Evolutionary conservation across 1,140 invertebrate genomes (phyloP).

Genomic region (Ostrea edulis): DNA sequence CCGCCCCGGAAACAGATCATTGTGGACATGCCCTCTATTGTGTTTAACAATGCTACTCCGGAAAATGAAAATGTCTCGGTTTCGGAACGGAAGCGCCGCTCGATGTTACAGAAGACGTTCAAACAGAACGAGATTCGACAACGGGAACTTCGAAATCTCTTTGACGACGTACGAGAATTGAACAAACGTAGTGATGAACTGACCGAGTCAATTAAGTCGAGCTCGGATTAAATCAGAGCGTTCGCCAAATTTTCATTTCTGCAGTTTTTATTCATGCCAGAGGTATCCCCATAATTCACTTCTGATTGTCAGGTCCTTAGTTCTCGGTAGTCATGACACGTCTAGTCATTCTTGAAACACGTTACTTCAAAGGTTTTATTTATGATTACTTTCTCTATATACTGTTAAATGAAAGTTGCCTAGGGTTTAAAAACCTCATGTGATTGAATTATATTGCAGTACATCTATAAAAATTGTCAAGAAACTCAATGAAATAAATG

Average conservation of each 20-base stretch:
- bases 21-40: conserved; percentile 72
- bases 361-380: not conserved
- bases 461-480: too few species aligned
- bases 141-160: conserved; percentile 68
- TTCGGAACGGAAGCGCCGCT: conserved; percentile 8
- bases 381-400: not conserved
- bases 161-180: conserved; percentile 74
- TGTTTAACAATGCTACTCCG: conserved; percentile 68
- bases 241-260: not conserved
- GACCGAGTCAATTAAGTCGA: conserved; percentile 39
- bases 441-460: too few species aligned
- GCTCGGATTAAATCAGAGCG: not conserved
- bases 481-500: too few species aligned
- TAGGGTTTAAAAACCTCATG: too few species aligned
- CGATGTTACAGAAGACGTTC: conserved; percentile 61
- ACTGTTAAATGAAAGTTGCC: too few species aligned
- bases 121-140: conserved; percentile 72
- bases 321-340: not conserved
- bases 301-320: not conserved
- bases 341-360: conserved; percentile 3
- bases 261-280: not conserved
- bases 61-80: conserved; percentile 45
- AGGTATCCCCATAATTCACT: not conserved
- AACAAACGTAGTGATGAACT: conserved; percentile 69
- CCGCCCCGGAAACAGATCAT: conserved; percentile 62